Conservation (phyloP, 2,113 vertebrate genomes). For the Neotragus moschatus region DNA sequence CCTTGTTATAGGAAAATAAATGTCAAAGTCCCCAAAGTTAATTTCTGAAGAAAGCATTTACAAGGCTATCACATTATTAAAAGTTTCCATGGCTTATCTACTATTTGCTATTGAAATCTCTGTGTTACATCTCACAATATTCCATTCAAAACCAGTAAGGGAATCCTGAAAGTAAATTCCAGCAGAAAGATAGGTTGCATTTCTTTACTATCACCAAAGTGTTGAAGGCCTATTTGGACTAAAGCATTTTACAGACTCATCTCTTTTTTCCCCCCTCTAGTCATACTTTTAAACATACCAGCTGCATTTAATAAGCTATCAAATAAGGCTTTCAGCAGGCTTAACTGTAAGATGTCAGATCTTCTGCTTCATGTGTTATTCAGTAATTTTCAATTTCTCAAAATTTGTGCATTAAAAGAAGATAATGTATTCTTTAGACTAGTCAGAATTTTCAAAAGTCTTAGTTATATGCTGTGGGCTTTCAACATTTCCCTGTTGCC, state of each 20-base stretch:
- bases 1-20: slow-evolving; percentile 84
- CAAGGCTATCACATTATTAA: slow-evolving; percentile 75
- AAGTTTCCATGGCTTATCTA: slow-evolving; percentile 72
- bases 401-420: slow-evolving; percentile 60
- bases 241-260: slow-evolving; percentile 57
- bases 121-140: slow-evolving; percentile 41
- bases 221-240: slow-evolving; percentile 44
- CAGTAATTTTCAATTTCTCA: slow-evolving; percentile 71
- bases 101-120: slow-evolving; percentile 68
- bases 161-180: slow-evolving; percentile 52
- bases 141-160: slow-evolving; percentile 18
- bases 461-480: slow-evolving; percentile 33
- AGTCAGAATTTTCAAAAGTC: slow-evolving; percentile 49
- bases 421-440: slow-evolving; percentile 56
- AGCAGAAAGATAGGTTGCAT: slow-evolving; percentile 46
- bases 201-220: slow-evolving; percentile 43
- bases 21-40: slow-evolving; percentile 77
- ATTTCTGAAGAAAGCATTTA: slow-evolving; percentile 79
- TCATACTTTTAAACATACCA: slow-evolving; percentile 65
- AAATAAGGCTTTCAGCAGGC: slow-evolving; percentile 64
- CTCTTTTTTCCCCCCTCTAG: background rate
- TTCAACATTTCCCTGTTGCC: slow-evolving; percentile 52
- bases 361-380: slow-evolving; percentile 48
- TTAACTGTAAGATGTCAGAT: slow-evolving; percentile 47
- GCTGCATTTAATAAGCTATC: slow-evolving; percentile 67